A percentile compares a stretch with the other conserved stretches of the same genome.
These are phyloP conservation scores for Drepanosiphum platanoidis DNA, from an alignment of 2,888 invertebrate genomes.

Conservation along the genomic window DNA sequence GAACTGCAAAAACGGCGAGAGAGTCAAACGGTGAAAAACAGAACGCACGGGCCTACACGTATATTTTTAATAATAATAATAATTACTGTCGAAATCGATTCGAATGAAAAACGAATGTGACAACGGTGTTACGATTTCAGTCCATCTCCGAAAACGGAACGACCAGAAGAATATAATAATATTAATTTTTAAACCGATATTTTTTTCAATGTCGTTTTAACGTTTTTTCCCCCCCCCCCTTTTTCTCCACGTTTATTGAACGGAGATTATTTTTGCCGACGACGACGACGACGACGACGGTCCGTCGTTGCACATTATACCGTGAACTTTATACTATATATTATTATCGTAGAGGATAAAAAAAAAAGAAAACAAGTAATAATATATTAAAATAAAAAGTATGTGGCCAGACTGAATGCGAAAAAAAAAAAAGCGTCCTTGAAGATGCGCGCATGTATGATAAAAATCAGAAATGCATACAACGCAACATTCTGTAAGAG, in stretches of 20 bases:
- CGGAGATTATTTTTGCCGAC: constrained; percentile 10
- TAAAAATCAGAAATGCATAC: constrained; percentile 40
- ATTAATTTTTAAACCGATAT: not conserved
- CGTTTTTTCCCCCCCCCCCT: too few relatives aligned
- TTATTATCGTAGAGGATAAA: not conserved
- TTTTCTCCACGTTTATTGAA: not conserved
- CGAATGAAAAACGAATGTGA: too few relatives aligned
- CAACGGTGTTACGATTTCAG: too few relatives aligned
- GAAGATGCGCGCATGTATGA: constrained; percentile 16
- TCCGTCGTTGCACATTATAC: not conserved
- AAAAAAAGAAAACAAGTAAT: not conserved
- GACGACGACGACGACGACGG: too few relatives aligned
- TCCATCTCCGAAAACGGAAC: too few relatives aligned
- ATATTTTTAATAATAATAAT: not conserved
- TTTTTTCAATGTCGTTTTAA: not conserved
- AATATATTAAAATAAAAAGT: too few relatives aligned
- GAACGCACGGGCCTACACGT: too few relatives aligned
- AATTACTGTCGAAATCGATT: not conserved
- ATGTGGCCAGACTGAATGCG: constrained; percentile 10
- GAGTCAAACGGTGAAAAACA: too few relatives aligned
- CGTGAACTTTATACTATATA: constrained; percentile 8
- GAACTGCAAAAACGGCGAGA: too few relatives aligned
- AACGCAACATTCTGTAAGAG: constrained; percentile 5
- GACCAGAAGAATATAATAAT: not conserved
- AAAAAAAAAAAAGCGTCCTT: constrained; percentile 23